Base-by-base conservation (phyloP, 1,140 invertebrate genomes). In the Melipona quadrifasciata region DNA sequence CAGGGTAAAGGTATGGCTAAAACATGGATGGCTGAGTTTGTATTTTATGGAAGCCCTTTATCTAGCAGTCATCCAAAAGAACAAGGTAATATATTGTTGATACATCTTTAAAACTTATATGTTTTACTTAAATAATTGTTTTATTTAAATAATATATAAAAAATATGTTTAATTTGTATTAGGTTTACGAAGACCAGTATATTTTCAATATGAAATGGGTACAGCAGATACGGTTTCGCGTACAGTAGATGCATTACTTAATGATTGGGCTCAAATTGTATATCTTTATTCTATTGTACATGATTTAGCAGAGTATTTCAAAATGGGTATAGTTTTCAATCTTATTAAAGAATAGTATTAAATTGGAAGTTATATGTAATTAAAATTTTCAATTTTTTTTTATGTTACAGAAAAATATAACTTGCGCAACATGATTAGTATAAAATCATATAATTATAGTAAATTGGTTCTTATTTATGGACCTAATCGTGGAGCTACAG, bases 261-360 rank as follows among this genome's bases (percentile, higher is more conserved):
- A 97, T 70, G 98, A 99, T 92, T 99, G 98, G 98, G 96, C 96
- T 4, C 97, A 98, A 89, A 98, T 99, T 87, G 97, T 98, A 34
- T 97, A 98, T 91, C 95, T 99, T 1, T 99, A 99, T 91, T 96
- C 96, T 1, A 95, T 98, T 12, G 97, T 99, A 8, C 95, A 98
- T 86, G 97, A 98, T 89, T 97, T 98, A 86, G 96, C 97, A 6
- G 96, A 97, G 92, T 96, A 97, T 90, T 95, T 96, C 53, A 96
- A 96, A 90, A 95, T 96, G 80, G 96, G 95, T 96, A 92, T 93
- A 91, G 17, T 39, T 80, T 19, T 58, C 90, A 58, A 76, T 71
- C 58, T 34, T 55, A n/a, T 51, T 21, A 6, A 53, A 75, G 53
- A 74, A 65, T n/a, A 58, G 27, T 73, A 51, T 68, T 17, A 10